Evolutionary conservation across 2,888 invertebrate species (phyloP).

Genomic region (Lycia hirtaria): DNA sequence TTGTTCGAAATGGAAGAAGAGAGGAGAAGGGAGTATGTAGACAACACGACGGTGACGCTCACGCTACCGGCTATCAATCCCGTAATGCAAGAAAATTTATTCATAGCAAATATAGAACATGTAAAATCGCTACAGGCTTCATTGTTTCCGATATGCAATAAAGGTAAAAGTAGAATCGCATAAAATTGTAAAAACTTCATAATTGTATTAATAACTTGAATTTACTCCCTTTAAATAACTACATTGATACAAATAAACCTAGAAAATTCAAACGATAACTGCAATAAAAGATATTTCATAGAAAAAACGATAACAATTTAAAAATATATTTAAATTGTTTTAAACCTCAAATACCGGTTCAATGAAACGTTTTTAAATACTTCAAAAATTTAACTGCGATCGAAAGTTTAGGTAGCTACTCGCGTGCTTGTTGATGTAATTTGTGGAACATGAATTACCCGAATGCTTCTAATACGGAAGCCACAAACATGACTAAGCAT

Average conservation of each 20-base stretch:
- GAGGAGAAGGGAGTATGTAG: slow-evolving; percentile 61
- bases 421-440: slow-evolving; percentile 51
- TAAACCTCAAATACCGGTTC: background rate
- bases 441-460: slow-evolving; percentile 45
- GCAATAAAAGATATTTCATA: background rate
- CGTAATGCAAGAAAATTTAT: slow-evolving; percentile 71
- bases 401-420: slow-evolving; percentile 31
- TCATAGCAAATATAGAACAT: slow-evolving; percentile 78
- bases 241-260: background rate
- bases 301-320: background rate
- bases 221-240: too few relatives aligned
- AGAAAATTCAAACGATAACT: background rate
- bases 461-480: slow-evolving; percentile 40
- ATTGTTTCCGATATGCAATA: slow-evolving; percentile 86
- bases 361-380: slow-evolving; percentile 10
- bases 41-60: slow-evolving; percentile 70
- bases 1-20: slow-evolving; percentile 77
- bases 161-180: slow-evolving; percentile 66
- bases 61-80: slow-evolving; percentile 70
- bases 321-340: background rate
- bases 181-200: background rate
- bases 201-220: background rate
- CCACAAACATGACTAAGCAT: slow-evolving; percentile 35
- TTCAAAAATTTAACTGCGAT: slow-evolving; percentile 20
- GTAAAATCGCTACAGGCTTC: slow-evolving; percentile 88